A percentile compares a stretch with the other conserved stretches of the same genome.
These are phyloP conservation scores for Tenodera sinensis DNA, from an alignment of 2,888 invertebrate species.

Conservation along the genomic window DNA sequence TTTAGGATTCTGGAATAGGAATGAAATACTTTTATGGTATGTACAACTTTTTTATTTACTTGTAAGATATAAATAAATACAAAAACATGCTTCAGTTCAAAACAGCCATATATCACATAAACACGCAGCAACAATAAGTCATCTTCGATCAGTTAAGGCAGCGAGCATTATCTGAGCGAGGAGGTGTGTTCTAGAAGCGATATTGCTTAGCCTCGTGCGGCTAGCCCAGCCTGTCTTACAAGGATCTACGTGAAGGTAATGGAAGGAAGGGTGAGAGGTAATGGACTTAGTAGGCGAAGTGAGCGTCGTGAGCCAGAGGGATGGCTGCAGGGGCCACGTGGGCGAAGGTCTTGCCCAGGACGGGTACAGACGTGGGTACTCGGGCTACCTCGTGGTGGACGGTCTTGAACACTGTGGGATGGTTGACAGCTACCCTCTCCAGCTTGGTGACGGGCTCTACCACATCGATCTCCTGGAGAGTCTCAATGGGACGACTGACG, in stretches of 20 bases:
- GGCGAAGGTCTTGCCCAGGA: slow-evolving; percentile 42
- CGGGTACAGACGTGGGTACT: slow-evolving; percentile 46
- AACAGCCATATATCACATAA: background rate
- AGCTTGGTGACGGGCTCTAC: slow-evolving; percentile 57
- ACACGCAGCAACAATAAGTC: background rate
- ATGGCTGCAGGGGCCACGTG: slow-evolving; percentile 39
- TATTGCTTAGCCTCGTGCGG: background rate
- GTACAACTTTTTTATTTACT: background rate
- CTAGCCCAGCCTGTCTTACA: background rate
- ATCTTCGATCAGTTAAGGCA: background rate
- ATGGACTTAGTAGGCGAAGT: background rate
- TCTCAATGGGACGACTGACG: slow-evolving; percentile 59
- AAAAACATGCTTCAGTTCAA: background rate
- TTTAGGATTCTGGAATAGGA: background rate
- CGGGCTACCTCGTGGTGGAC: slow-evolving; percentile 47
- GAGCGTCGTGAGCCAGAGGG: slow-evolving; percentile 37
- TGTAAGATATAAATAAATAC: background rate
- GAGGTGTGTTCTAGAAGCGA: background rate
- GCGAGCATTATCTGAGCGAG: background rate
- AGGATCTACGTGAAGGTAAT: background rate
- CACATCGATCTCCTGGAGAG: slow-evolving; percentile 52
- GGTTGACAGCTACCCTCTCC: slow-evolving; percentile 54
- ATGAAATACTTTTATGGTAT: background rate
- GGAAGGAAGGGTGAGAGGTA: background rate
- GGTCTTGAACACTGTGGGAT: slow-evolving; percentile 52